phyloP scores from a whole-genome alignment of 2,888 invertebrate genomes.

The Trissonchulus latispiculum region DNA sequence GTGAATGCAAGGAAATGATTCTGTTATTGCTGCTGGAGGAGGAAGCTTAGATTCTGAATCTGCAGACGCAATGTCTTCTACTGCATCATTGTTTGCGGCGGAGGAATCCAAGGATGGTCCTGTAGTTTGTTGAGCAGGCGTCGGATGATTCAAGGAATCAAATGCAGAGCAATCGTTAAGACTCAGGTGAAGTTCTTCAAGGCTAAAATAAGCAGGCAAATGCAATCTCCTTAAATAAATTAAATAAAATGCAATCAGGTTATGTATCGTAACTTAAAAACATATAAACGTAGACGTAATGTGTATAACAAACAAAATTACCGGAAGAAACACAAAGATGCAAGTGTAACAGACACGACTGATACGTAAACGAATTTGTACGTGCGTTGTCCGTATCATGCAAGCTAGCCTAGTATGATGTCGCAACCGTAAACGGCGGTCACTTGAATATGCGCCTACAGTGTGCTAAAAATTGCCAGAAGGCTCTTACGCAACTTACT shows the following conservation, averaged over 20 bases:
- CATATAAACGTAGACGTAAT: background rate
- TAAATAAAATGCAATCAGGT: background rate
- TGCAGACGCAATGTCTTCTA: conserved; percentile 43
- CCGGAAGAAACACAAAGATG: too few relatives aligned
- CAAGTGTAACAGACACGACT: too few relatives aligned
- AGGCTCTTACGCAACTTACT: too few relatives aligned
- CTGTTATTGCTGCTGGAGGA: conserved; percentile 36
- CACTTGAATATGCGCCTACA: too few relatives aligned
- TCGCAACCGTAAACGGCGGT: too few relatives aligned
- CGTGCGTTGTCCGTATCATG: too few relatives aligned
- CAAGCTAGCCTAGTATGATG: too few relatives aligned
- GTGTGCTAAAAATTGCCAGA: too few relatives aligned
- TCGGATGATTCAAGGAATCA: background rate
- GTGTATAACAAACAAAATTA: background rate
- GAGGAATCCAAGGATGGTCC: background rate
- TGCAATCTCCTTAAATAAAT: too few relatives aligned
- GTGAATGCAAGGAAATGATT: conserved; percentile 57
- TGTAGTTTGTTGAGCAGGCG: too few relatives aligned
- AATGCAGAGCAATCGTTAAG: conserved; percentile 58
- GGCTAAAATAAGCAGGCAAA: conserved; percentile 43
- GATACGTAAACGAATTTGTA: too few relatives aligned
- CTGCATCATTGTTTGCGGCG: conserved; percentile 31
- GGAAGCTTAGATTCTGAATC: too few relatives aligned
- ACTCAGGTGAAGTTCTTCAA: conserved; percentile 83
- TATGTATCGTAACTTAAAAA: background rate